Evolutionary conservation across 2,113 vertebrate genomes (phyloP).

Genomic region (Dasyprocta punctata): DNA sequence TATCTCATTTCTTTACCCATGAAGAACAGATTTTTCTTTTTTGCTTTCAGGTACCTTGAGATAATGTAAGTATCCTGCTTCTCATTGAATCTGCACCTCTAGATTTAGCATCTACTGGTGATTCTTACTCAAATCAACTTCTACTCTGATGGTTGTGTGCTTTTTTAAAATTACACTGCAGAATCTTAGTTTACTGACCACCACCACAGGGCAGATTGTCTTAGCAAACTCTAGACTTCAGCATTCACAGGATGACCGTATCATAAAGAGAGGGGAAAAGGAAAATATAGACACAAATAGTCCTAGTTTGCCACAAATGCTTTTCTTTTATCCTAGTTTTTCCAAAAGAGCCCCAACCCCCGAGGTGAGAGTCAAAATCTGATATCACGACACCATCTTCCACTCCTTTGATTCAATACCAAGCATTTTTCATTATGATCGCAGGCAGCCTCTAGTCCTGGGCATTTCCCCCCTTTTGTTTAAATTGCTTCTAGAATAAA

Average conservation of each 20-base stretch:
- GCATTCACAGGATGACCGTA: constrained; percentile 2
- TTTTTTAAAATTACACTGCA: background rate
- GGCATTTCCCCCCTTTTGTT: constrained; percentile 82
- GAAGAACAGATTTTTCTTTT: constrained; percentile 8
- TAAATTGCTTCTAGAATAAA: constrained; percentile 82
- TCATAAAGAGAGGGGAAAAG: background rate
- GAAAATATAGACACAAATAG: background rate
- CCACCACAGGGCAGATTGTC: background rate
- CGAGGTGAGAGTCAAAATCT: constrained; percentile 48
- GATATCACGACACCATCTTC: constrained; percentile 70
- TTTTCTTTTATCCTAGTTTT: constrained; percentile 59
- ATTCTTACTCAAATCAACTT: constrained; percentile 10
- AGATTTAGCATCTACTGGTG: background rate
- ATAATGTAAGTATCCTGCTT: background rate
- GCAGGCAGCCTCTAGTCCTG: constrained; percentile 70
- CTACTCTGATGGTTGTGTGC: background rate
- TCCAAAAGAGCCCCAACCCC: constrained; percentile 18
- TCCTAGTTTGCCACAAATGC: background rate
- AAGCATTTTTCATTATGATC: constrained; percentile 77
- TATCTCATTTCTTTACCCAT: background rate
- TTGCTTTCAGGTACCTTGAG: constrained; percentile 3
- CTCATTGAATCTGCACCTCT: background rate
- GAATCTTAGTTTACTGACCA: constrained; percentile 21
- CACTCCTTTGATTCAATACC: constrained; percentile 70
- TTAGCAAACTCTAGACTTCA: background rate